These are phyloP conservation scores for Tapera naevia DNA, from an alignment of 2,797 vertebrate species.

Conservation along the genomic window DNA sequence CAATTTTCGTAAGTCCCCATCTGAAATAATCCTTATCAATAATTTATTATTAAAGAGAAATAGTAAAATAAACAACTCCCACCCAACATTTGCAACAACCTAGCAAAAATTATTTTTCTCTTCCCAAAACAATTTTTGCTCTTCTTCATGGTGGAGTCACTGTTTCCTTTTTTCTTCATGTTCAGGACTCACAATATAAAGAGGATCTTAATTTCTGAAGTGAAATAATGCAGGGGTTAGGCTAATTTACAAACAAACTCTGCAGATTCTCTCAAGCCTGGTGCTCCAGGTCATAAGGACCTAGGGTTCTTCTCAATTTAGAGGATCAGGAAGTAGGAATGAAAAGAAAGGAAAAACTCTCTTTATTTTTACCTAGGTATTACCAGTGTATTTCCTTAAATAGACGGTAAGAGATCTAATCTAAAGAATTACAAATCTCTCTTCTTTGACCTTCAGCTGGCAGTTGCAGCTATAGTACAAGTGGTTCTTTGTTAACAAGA, in stretches of 20 bases:
- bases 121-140: not conserved
- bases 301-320: not conserved
- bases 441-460: not conserved
- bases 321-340: not conserved
- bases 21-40: not conserved
- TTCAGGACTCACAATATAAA: not conserved
- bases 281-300: not conserved
- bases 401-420: not conserved
- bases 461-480: not conserved
- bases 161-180: not conserved
- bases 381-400: not conserved
- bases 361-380: not conserved
- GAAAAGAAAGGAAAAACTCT: not conserved
- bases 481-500: not conserved
- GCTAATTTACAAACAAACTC: not conserved
- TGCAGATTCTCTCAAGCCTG: rapidly evolving
- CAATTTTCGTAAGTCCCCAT: not conserved
- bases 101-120: not conserved
- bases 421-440: not conserved
- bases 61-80: not conserved
- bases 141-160: not conserved
- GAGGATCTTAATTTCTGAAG: not conserved
- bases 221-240: not conserved
- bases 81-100: not conserved
- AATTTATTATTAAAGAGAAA: not conserved